Evolutionary conservation across 2,888 invertebrate species (phyloP).

Genomic region (Arctia plantaginis): DNA sequence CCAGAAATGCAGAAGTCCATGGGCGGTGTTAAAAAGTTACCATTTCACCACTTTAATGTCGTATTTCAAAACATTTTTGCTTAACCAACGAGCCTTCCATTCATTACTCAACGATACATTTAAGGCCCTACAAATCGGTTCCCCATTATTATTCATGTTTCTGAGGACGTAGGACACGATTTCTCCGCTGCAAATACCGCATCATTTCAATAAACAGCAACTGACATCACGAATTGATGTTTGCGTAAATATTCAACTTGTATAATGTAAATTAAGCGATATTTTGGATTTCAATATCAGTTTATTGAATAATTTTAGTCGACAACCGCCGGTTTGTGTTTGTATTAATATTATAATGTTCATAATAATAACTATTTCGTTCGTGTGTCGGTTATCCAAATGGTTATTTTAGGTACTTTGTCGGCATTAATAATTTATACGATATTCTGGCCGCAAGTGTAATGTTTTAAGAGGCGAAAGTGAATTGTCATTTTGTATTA

Average conservation of each 20-base stretch:
- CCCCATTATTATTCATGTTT: slow-evolving; percentile 19
- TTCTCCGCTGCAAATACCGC: slow-evolving; percentile 20
- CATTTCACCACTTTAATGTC: slow-evolving; percentile 3
- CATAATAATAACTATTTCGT: background rate
- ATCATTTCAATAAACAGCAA: slow-evolving; percentile 10
- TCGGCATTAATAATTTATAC: background rate
- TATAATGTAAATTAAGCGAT: slow-evolving; percentile 8
- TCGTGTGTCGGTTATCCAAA: background rate
- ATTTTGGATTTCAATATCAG: slow-evolving; percentile 12
- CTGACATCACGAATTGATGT: slow-evolving; percentile 3
- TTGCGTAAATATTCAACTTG: slow-evolving; percentile 18
- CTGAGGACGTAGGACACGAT: slow-evolving; percentile 19
- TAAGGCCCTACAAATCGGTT: slow-evolving; percentile 28
- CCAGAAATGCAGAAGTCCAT: background rate
- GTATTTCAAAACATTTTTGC: slow-evolving; percentile 4
- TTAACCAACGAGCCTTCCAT: background rate
- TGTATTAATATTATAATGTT: background rate
- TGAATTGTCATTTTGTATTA: slow-evolving; percentile 48
- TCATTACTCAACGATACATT: slow-evolving; percentile 21
- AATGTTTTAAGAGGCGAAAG: slow-evolving; percentile 59
- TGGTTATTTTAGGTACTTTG: background rate
- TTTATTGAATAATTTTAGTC: slow-evolving; percentile 5
- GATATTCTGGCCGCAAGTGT: slow-evolving; percentile 48
- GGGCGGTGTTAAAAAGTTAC: background rate
- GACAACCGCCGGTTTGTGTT: background rate